Conservation (phyloP, 2,888 invertebrate species). For the Epirrhoe tristata region DNA sequence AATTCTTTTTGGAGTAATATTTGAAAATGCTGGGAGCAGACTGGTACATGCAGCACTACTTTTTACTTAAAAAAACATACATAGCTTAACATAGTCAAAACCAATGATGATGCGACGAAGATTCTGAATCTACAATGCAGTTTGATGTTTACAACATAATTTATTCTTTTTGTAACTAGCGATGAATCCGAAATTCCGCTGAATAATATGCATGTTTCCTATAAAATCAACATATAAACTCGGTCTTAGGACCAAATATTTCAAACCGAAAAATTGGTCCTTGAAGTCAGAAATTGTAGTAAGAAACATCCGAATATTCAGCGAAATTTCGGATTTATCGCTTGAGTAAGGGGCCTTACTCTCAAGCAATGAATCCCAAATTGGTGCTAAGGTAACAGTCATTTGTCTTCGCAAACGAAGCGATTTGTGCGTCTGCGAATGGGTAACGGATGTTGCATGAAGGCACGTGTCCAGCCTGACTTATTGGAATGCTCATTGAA, state of each 20-base stretch:
- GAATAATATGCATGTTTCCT: too few species aligned
- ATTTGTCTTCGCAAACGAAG: slow-evolving; percentile 84
- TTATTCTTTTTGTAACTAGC: too few species aligned
- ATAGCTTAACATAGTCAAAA: neutral
- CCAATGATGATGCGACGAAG: too few species aligned
- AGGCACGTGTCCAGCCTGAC: slow-evolving; percentile 74
- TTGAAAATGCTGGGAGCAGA: slow-evolving; percentile 73
- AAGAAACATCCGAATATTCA: too few species aligned
- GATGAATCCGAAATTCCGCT: too few species aligned
- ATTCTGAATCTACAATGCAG: too few species aligned
- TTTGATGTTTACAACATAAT: too few species aligned
- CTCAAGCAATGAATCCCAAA: neutral
- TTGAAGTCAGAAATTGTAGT: too few species aligned
- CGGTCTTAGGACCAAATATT: too few species aligned
- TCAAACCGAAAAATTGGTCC: too few species aligned
- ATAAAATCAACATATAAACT: too few species aligned
- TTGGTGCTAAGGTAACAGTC: slow-evolving; percentile 46
- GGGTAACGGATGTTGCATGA: slow-evolving; percentile 78
- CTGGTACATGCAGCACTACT: slow-evolving; percentile 41
- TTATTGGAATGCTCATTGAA: slow-evolving; percentile 71
- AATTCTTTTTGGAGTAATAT: slow-evolving; percentile 75
- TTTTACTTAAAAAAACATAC: neutral
- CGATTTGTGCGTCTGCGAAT: slow-evolving; percentile 82
- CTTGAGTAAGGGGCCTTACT: neutral
- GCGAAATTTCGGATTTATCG: neutral